These are phyloP conservation scores for Catajapyx aquilonaris DNA, from an alignment of 1,140 invertebrate species.

Conservation along the genomic window DNA sequence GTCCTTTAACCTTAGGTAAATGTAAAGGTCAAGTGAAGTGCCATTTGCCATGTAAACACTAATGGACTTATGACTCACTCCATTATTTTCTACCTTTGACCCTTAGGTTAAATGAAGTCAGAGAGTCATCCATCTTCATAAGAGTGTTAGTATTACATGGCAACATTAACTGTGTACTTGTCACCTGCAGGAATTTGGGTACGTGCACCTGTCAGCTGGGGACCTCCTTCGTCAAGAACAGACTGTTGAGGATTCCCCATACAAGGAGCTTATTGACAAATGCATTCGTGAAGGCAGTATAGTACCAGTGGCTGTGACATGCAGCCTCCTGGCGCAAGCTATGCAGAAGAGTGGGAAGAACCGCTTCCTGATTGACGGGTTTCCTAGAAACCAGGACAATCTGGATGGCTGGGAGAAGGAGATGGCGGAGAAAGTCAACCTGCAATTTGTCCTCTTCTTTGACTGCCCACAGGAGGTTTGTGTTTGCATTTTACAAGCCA, in stretches of 20 bases:
- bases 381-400: conserved; percentile 94
- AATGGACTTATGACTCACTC: too few species aligned
- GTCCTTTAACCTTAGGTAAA: too few species aligned
- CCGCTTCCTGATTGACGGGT: conserved; percentile 95
- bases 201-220: conserved; percentile 92
- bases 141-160: too few species aligned
- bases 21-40: too few species aligned
- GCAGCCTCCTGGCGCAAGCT: conserved; percentile 64
- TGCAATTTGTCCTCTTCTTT: conserved; percentile 84
- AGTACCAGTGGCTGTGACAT: conserved; percentile 97
- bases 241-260: conserved; percentile 58
- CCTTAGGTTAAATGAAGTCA: too few species aligned
- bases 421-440: conserved; percentile 63
- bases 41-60: too few species aligned
- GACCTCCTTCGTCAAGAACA: conserved; percentile 86
- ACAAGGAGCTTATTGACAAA: conserved; percentile 78
- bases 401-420: conserved; percentile 79
- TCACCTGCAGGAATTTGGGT: conserved; percentile 56
- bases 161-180: too few species aligned
- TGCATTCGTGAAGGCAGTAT: conserved; percentile 90
- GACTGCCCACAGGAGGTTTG: conserved; percentile 61
- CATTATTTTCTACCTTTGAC: too few species aligned
- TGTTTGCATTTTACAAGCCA: conserved; percentile 1
- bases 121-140: too few species aligned
- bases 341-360: conserved; percentile 47